Percentiles rank a stretch among this genome's conserved stretches.
phyloP scores from a whole-genome alignment of 1,140 invertebrate genomes.

The Cydia fagiglandana region DNA sequence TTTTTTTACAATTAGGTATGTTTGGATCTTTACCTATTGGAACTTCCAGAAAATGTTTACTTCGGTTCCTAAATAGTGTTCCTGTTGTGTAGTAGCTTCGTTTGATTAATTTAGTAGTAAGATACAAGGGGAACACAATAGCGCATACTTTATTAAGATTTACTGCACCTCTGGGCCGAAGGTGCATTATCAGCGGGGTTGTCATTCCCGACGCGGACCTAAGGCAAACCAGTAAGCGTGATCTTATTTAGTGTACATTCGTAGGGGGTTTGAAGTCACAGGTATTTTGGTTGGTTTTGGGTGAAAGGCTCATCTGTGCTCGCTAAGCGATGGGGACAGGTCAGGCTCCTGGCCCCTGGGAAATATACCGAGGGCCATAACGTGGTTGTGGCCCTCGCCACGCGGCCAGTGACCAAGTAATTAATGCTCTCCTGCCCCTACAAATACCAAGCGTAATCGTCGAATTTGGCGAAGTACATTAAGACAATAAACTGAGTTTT shows the following conservation, averaged over 20 bases:
- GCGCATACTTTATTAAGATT: constrained; percentile 64
- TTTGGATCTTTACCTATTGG: neutral
- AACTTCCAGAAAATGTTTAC: neutral
- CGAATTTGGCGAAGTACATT: neutral
- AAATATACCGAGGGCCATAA: constrained; percentile 55
- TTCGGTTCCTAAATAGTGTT: neutral
- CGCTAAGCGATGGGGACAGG: neutral
- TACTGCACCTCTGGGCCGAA: constrained; percentile 54
- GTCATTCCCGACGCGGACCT: neutral
- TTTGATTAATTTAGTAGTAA: constrained; percentile 51
- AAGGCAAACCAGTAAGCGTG: neutral
- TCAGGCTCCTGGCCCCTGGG: constrained; percentile 48
- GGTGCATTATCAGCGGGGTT: constrained; percentile 52
- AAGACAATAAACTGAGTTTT: too few relatives aligned
- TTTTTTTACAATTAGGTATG: too few relatives aligned
- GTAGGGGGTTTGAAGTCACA: neutral
- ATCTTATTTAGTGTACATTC: neutral
- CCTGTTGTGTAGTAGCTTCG: constrained; percentile 35
- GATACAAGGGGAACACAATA: constrained; percentile 46
- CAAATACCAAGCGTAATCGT: neutral
- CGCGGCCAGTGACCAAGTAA: constrained; percentile 28
- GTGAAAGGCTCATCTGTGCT: neutral
- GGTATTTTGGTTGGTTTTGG: neutral
- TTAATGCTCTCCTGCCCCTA: constrained; percentile 23
- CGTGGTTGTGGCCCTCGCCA: constrained; percentile 39